Base-by-base conservation (phyloP, 2,797 vertebrate genomes). In the Diglossa cyanea region DNA sequence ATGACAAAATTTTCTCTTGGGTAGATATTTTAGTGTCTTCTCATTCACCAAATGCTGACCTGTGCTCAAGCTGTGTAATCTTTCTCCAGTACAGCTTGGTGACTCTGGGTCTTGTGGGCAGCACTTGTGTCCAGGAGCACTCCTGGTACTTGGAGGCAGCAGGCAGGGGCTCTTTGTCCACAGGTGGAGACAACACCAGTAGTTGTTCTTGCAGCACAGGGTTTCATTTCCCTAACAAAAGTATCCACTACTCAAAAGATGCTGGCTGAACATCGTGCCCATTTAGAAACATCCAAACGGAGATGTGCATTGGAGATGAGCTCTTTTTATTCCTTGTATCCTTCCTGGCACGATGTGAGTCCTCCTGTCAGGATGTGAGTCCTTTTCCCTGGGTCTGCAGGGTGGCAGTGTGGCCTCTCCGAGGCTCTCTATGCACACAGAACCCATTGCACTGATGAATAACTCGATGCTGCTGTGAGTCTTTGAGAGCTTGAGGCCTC, bases 11-110 rank as follows among this genome's bases (percentile, higher is more conserved):
- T 65, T 87, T 90, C 50, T 74, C 39, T 31, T 26, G 30, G 24
- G 19, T 60, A 71, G 62, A 85, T 28, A 61, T 37, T 37, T 28
- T 37, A 65, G 33, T 20, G 1, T 54, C 53, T 89, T 71, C 57
- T 76, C 6, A 33, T 45, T 66, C 33, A 28, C 3, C 0, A 0
- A 13, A 19, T 0, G 0, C 8, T 54, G 51, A 16, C 15, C 21
- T 39, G 12, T 35, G 67, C 33, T 71, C 30, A 25, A 57, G 63
- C 35, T 45, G 19, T 26, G 45, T 21, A 5, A 60, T 33, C 70
- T 58, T 81, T 70, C 37, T 70, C 67, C n/a, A 31, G 39, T 6
- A 28, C 18, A 26, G 25, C 39, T 72, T 30, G 67, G 33, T 71
- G 71, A 21, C 42, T 60, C 31, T 62, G 61, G 37, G 4, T 54